Evolutionary conservation across 64 coral and sea anemone genomes (phyloP).

Genomic region (Platygyra sinensis): DNA sequence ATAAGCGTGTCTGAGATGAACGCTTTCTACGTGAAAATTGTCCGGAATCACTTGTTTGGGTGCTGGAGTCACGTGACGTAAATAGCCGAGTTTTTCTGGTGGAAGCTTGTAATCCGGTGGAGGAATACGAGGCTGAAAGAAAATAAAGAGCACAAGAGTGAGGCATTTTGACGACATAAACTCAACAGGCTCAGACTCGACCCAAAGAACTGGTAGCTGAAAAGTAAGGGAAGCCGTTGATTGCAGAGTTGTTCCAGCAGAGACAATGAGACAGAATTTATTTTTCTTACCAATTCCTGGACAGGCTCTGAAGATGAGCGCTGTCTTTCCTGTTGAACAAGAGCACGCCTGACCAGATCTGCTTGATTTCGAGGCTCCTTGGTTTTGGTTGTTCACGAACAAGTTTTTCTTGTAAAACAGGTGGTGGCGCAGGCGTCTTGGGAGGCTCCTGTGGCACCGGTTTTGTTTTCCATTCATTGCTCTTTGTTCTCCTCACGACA

Average conservation of each 20-base stretch:
- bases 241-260: not conserved
- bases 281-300: not conserved
- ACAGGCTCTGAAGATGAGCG: not conserved
- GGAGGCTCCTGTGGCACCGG: not conserved
- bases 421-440: not conserved
- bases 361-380: constrained; percentile 41
- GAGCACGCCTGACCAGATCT: constrained; percentile 22
- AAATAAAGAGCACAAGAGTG: not conserved
- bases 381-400: not conserved
- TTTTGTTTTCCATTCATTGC: constrained; percentile 24
- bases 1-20: not conserved
- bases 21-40: constrained; percentile 18
- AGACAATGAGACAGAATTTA: not conserved
- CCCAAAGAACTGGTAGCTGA: too few relatives aligned
- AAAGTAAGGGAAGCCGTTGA: too few relatives aligned
- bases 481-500: not conserved
- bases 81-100: constrained; percentile 30
- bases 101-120: constrained; percentile 38
- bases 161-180: not conserved
- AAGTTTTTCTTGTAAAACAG: not conserved
- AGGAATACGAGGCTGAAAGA: constrained; percentile 25
- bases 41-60: not conserved
- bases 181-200: not conserved
- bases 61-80: constrained; percentile 29
- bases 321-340: constrained; percentile 2